Evolutionary conservation across 2,113 vertebrate species (phyloP), one percentile per base, ranked within the genome.

Genomic region (Anoplopoma fimbria): DNA sequence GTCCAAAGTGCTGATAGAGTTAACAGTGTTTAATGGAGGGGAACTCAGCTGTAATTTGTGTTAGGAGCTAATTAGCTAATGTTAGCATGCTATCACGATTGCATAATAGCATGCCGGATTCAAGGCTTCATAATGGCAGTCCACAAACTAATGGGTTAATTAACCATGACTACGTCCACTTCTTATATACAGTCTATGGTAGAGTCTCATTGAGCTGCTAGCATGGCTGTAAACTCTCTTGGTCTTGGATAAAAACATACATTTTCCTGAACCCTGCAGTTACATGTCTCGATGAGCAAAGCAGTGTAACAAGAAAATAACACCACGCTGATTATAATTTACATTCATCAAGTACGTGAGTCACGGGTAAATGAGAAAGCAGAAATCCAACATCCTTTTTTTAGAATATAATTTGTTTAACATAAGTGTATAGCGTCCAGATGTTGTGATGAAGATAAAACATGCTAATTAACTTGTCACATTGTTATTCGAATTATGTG

Each of bases 401-500:
- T 63, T 40, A 38, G 0, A n/a, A 38, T 51, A 4, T 10, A 31
- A 23, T 36, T 12, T 36, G n/a, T 61, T 42, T 5, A 31, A 47
- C 23, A 34, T 9, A 34, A 47, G n/a, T n/a, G n/a, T n/a, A n/a
- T n/a, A 47, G 45, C 19, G 45, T 47, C 15, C 47, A 49, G 40
- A 42, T 49, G 45, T 49, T 17, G 47, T 49, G 47, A 19, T 49
- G 6, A 49, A 49, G 12, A 34, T 64, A 53, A 9, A 72, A 58
- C 27, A 40, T 73, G 49, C 4, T 73, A 67, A 64, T 77, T 6
- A 88, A 53, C 38, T 17, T 71, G 36, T 82, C 75, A 62, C 2
- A 2, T 47, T 61, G 23, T 38, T 60, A 4, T 74, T 85, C 3
- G 47, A 67, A 73, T 75, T 34, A 49, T 67, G 12, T 51, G 29